phyloP scores from a whole-genome alignment of 2,113 vertebrate species.

The Malurus alboscapulatus region DNA sequence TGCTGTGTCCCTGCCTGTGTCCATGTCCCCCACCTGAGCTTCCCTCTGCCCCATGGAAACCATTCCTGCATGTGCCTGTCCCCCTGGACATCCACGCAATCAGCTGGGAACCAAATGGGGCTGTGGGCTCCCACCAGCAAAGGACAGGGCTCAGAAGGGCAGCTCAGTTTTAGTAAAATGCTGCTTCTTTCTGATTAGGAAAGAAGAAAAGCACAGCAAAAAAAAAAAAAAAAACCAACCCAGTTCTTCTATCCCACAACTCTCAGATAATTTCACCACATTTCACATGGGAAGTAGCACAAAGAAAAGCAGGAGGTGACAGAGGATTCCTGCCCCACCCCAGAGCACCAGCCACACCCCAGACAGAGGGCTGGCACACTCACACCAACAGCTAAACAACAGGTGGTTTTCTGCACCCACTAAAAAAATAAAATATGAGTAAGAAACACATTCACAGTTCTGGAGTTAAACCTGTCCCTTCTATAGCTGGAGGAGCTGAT shows the following conservation, averaged over 20 bases:
- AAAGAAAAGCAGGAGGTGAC: not conserved
- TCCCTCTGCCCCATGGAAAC: no score
- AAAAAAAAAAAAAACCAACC: rapidly evolving
- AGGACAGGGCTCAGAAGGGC: not conserved
- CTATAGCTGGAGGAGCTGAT: not conserved
- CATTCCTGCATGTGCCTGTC: not conserved
- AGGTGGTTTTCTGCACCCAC: rapidly evolving
- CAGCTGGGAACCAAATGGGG: no score
- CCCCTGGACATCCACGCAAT: not conserved
- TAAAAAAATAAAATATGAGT: not conserved
- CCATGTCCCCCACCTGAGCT: rapidly evolving
- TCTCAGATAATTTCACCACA: not conserved
- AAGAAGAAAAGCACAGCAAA: not conserved
- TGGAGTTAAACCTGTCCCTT: not conserved
- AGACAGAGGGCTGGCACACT: not conserved
- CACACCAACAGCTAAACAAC: not conserved
- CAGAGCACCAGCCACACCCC: not conserved
- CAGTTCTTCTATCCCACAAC: not conserved
- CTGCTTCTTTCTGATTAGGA: not conserved
- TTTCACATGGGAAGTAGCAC: not conserved
- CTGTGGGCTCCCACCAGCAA: not conserved
- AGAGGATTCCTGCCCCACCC: not conserved
- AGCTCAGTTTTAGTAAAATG: not conserved
- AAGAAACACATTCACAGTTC: not conserved
- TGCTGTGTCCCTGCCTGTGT: rapidly evolving